Evolutionary conservation across 53 echinoderm and acorn worm species (phyloP).

Genomic region (Arbacia lixula): DNA sequence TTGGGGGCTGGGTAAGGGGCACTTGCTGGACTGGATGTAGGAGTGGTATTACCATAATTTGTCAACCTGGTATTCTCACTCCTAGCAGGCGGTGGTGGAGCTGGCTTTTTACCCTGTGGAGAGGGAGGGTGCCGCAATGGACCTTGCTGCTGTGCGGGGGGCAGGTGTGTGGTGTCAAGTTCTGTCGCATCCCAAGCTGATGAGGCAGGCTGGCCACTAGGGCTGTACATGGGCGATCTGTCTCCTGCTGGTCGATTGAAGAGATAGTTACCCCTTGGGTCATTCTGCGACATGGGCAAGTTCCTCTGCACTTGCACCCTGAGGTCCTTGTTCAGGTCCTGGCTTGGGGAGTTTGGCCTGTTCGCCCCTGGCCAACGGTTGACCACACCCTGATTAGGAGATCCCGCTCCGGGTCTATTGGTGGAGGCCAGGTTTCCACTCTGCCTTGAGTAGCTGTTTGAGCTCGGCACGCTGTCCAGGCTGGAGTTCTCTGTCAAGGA

Average conservation of each 20-base stretch:
- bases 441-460: constrained; percentile 32
- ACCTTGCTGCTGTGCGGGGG: constrained; percentile 22
- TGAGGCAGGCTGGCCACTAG: constrained; percentile 58
- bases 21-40: constrained; percentile 41
- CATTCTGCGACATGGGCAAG: constrained; percentile 68
- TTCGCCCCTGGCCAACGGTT: constrained; percentile 38
- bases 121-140: constrained; percentile 65
- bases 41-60: constrained; percentile 27
- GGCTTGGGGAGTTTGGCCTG: constrained; percentile 1
- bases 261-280: constrained; percentile 69
- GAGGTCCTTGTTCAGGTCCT: constrained; percentile 26
- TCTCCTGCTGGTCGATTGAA: constrained; percentile 77
- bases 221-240: constrained; percentile 84
- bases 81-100: constrained; percentile 69
- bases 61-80: constrained; percentile 46
- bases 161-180: constrained; percentile 6
- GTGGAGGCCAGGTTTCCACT: constrained; percentile 35
- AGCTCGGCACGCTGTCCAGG: constrained; percentile 83
- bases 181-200: constrained; percentile 30
- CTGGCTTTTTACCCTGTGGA: constrained; percentile 72
- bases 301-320: constrained; percentile 60
- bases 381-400: constrained; percentile 30
- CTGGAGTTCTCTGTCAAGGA: constrained; percentile 98
- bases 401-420: constrained; percentile 39
- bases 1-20: constrained; percentile 33